A percentile compares a stretch with the other conserved stretches of the same genome.
These are phyloP conservation scores for Stenichneumon culpator DNA, from an alignment of 2,888 invertebrate species.

Conservation along the genomic window DNA sequence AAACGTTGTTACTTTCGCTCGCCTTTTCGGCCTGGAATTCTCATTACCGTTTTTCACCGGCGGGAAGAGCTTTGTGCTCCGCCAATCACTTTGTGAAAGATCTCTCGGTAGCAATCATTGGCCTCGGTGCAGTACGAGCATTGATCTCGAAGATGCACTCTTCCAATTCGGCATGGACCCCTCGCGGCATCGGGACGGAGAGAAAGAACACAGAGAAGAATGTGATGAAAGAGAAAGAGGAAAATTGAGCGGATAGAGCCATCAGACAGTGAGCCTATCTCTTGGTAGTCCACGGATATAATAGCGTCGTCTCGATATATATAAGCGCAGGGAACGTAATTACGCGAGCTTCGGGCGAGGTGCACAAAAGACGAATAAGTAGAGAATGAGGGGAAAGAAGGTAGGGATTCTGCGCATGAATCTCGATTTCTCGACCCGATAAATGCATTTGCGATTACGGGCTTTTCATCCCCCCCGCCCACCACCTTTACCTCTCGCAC, in stretches of 20 bases:
- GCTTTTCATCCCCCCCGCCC: conserved; percentile 15
- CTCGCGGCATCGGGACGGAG: not conserved
- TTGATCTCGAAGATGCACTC: conserved; percentile 40
- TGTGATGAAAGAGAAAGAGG: conserved; percentile 25
- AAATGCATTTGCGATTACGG: conserved; percentile 72
- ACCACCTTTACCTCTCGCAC: not conserved
- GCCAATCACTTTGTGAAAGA: conserved; percentile 19
- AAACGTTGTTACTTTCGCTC: not conserved
- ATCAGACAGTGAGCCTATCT: conserved; percentile 19
- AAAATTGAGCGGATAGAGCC: conserved; percentile 33
- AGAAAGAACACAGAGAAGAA: conserved; percentile 22
- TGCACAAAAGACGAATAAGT: conserved; percentile 59
- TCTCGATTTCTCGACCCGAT: conserved; percentile 64
- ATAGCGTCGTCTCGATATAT: conserved; percentile 65
- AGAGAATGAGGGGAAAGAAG: conserved; percentile 10
- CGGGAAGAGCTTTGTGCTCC: conserved; percentile 8
- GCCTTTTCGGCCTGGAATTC: not conserved
- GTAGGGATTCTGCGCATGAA: conserved; percentile 58
- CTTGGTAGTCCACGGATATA: conserved; percentile 53
- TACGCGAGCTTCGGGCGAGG: conserved; percentile 57
- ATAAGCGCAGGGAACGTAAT: conserved; percentile 68
- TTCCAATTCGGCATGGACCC: conserved; percentile 28
- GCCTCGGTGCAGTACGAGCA: conserved; percentile 24
- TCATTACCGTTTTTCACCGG: not conserved
- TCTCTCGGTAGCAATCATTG: conserved; percentile 44